These are phyloP conservation scores for Trissolcus basalis DNA, from an alignment of 1,140 invertebrate species.

Conservation along the genomic window DNA sequence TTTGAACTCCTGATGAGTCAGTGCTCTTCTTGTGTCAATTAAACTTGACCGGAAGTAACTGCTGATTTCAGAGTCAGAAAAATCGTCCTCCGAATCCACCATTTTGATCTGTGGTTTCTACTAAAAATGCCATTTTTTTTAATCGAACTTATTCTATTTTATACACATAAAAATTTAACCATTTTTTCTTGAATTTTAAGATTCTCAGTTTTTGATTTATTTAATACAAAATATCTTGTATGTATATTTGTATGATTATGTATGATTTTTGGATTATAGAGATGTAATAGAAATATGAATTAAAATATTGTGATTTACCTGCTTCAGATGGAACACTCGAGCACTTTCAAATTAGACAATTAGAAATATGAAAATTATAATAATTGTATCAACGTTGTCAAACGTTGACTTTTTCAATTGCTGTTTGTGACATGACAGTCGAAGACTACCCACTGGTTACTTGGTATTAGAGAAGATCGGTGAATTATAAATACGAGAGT, in stretches of 20 bases:
- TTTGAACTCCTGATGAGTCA: constrained; percentile 60
- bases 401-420: constrained; percentile 17
- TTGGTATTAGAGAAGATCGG: constrained; percentile 9
- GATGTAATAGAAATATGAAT: too few species aligned
- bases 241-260: too few species aligned
- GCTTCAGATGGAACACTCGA: too few species aligned
- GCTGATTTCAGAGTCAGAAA: constrained; percentile 59
- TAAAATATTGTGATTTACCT: too few species aligned
- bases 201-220: too few species aligned
- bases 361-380: neutral
- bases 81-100: constrained; percentile 32
- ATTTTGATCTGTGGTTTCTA: constrained; percentile 12
- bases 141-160: too few species aligned
- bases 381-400: constrained; percentile 12
- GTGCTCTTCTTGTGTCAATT: constrained; percentile 56
- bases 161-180: too few species aligned
- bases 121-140: neutral
- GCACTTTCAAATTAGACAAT: neutral
- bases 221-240: too few species aligned
- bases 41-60: constrained; percentile 69
- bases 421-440: constrained; percentile 15
- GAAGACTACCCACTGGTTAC: constrained; percentile 29
- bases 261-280: too few species aligned
- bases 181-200: too few species aligned
- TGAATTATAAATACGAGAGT: constrained; percentile 44